Conservation (phyloP, 2,113 vertebrate genomes). For the Ctenodactylus gundi region DNA sequence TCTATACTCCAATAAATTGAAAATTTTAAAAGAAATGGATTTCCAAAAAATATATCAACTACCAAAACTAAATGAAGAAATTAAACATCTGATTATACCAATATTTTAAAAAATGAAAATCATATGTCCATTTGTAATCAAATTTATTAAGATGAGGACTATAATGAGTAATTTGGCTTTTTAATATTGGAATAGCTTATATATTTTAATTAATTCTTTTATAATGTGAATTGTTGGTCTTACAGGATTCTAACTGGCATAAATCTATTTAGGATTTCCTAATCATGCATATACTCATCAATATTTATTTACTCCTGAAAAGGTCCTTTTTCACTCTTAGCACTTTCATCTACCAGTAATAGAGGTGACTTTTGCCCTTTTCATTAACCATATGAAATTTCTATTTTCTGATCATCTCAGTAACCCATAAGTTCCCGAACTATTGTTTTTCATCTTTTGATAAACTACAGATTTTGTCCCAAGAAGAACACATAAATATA, state of each 20-base stretch:
- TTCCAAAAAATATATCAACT: too few species aligned
- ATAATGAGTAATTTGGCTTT: not conserved
- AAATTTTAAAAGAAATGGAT: too few species aligned
- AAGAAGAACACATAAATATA: not conserved
- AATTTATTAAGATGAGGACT: not conserved
- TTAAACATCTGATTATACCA: too few species aligned
- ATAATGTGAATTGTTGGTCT: not conserved
- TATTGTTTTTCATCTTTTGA: not conserved
- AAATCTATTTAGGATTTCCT: not conserved
- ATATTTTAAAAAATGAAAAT: too few species aligned
- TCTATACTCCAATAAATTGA: too few species aligned
- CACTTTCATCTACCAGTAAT: not conserved
- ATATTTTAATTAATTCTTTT: not conserved
- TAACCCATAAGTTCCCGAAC: not conserved
- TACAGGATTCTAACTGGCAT: not conserved
- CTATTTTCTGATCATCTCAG: not conserved
- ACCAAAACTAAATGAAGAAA: too few species aligned
- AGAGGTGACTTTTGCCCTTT: not conserved
- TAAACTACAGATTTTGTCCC: not conserved
- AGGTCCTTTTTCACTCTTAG: not conserved
- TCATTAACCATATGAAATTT: not conserved
- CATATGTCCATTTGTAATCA: not conserved
- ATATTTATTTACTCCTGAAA: not conserved
- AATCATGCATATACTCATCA: not conserved
- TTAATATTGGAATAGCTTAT: not conserved